Evolutionary conservation across 2,797 vertebrate genomes (phyloP).

Genomic region (Melanotaenia pygmaea): DNA sequence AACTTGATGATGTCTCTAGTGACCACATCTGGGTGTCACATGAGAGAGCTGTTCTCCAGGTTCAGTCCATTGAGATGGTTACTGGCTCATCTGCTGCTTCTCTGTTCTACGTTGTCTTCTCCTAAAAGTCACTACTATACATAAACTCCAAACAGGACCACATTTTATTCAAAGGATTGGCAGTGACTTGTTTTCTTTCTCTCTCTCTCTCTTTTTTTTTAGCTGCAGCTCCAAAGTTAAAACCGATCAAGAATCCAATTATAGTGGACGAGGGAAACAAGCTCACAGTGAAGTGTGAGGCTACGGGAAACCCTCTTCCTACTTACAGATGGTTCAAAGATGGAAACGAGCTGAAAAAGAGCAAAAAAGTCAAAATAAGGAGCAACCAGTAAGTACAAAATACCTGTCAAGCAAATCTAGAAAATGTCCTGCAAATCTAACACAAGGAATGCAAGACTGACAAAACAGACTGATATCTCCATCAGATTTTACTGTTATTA

Average conservation of each 20-base stretch:
- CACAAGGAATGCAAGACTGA: conserved; percentile 2
- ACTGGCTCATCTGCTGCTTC: conserved; percentile 29
- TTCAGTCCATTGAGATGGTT: conserved; percentile 46
- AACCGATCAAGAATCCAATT: conserved; percentile 89
- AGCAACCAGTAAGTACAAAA: conserved; percentile 86
- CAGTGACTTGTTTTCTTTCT: conserved; percentile 47
- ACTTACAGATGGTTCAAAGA: conserved; percentile 97
- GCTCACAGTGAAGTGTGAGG: conserved; percentile 93
- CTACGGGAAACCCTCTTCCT: conserved; percentile 88
- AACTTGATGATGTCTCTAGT: conserved; percentile 72
- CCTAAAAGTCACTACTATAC: conserved; percentile 31
- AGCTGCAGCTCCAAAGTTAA: conserved; percentile 91
- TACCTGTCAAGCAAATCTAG: neutral
- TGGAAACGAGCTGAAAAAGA: conserved; percentile 92
- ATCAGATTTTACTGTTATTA: neutral
- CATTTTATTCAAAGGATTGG: conserved; percentile 1
- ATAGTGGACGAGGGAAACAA: conserved; percentile 89
- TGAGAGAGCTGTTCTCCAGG: conserved; percentile 62
- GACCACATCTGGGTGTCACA: conserved; percentile 80
- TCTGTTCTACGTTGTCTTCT: conserved; percentile 33
- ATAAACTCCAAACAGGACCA: conserved; percentile 30
- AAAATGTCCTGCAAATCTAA: conserved; percentile 18
- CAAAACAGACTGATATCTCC: conserved; percentile 3
- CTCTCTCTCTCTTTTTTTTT: conserved; percentile 38
- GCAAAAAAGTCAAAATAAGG: conserved; percentile 90